Percentiles rank a stretch among this genome's conserved stretches.
These are phyloP conservation scores for Camelus bactrianus DNA, from an alignment of 2,113 vertebrate species.

Conservation along the genomic window DNA sequence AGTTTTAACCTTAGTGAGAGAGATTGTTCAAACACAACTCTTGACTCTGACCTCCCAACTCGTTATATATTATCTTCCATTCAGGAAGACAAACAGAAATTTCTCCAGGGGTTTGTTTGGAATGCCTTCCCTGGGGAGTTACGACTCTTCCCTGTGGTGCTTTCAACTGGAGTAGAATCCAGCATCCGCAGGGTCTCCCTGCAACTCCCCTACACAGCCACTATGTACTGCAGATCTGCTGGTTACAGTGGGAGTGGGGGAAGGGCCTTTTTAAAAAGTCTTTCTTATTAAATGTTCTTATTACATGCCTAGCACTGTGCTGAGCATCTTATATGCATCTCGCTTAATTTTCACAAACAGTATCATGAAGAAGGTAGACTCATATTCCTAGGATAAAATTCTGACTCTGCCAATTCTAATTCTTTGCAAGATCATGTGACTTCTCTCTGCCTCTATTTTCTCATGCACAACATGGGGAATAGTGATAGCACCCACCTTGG, in stretches of 20 bases:
- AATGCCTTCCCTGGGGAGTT: constrained; percentile 20
- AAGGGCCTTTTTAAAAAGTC: neutral
- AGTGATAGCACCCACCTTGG: neutral
- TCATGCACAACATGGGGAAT: neutral
- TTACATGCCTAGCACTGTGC: neutral
- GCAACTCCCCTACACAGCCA: neutral
- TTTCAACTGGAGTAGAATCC: neutral
- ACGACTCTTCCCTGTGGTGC: neutral
- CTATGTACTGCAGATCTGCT: neutral
- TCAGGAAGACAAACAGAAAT: constrained; percentile 38
- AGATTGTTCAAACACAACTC: constrained; percentile 21
- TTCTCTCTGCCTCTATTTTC: neutral
- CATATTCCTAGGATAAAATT: constrained; percentile 3
- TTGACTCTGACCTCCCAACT: neutral
- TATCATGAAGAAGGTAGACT: neutral
- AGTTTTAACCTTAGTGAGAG: neutral
- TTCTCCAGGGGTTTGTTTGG: constrained; percentile 27
- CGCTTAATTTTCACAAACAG: neutral
- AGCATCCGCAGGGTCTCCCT: neutral
- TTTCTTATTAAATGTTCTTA: neutral
- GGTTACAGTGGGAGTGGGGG: neutral
- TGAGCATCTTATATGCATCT: neutral
- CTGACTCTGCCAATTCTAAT: neutral
- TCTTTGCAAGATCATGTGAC: neutral
- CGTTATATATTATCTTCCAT: constrained; percentile 43